These are phyloP conservation scores for Orestias chungarensis DNA, from an alignment of 2,797 vertebrate species.

Conservation along the genomic window DNA sequence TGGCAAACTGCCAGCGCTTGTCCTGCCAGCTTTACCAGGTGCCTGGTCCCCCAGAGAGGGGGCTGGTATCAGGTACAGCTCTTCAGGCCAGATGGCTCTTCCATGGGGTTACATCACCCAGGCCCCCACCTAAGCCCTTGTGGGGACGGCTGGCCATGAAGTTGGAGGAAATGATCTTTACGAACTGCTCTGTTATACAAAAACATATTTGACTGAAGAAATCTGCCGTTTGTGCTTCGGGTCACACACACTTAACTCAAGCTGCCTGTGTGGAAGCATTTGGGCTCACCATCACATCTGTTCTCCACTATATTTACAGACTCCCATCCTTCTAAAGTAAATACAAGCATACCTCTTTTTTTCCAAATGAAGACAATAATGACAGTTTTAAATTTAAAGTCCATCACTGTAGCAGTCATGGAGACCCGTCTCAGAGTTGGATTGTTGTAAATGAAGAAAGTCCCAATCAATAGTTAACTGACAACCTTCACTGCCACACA, in stretches of 20 bases:
- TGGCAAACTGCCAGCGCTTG: conserved; percentile 58
- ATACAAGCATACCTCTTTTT: no score
- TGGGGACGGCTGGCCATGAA: conserved; percentile 42
- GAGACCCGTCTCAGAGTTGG: conserved; percentile 31
- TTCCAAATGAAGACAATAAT: conserved; percentile 44
- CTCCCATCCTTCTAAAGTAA: conserved; percentile 25
- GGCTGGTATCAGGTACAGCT: conserved; percentile 65
- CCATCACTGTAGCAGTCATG: conserved; percentile 9
- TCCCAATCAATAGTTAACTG: conserved; percentile 55
- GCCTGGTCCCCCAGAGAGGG: conserved; percentile 52
- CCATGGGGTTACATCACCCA: conserved; percentile 56
- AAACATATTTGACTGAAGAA: neutral
- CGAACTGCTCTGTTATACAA: neutral
- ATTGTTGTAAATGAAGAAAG: conserved; percentile 71
- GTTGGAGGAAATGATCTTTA: conserved; percentile 12
- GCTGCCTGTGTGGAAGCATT: conserved; percentile 4
- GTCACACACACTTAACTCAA: neutral
- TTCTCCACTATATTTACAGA: neutral
- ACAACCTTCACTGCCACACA: conserved; percentile 44
- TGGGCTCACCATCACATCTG: conserved; percentile 1
- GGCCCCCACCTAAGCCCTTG: conserved; percentile 46
- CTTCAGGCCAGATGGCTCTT: conserved; percentile 75
- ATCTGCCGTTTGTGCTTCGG: neutral
- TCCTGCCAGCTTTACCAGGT: conserved; percentile 70
- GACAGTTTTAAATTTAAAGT: conserved; percentile 42